Base-by-base conservation (phyloP, 1,140 invertebrate species). In the Caenorhabditis tropicalis region DNA sequence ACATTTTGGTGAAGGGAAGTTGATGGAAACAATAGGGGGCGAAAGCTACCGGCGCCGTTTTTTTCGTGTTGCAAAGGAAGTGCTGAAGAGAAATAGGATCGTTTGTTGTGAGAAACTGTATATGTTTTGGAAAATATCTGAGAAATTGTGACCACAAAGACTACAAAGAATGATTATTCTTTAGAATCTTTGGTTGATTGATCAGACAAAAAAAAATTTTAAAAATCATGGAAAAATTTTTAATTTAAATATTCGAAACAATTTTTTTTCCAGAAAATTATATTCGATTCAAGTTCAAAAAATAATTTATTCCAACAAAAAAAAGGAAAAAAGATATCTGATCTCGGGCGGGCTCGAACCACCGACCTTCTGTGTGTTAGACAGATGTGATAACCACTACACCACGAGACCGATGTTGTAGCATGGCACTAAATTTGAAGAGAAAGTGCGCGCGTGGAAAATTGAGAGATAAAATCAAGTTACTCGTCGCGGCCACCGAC, bases 321-420 rank as follows among this genome's bases (percentile, higher is more conserved):
- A 60, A 33, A 74, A 39, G 0, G 0, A 24, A 15, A 24, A 39
- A 74, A 74, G 24, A 46, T 10, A 21, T 4, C n/a, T 87, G 86
- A 87, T 87, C 86, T 87, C 86, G 86, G 85, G 85, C 81, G 85
- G 86, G 86, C 85, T 86, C 85, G 85, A 86, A 86, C 86, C 86
- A 79, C 86, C 85, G 85, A 36, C 86, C 86, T 86, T 86, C 86
- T 84, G 85, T 84, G 85, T 87, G 85, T 87, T 87, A 87, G 81
- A 87, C 86, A 87, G 85, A 84, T 87, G 85, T 87, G 85, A 87
- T 87, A 86, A 86, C 86, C 85, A 87, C 60, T 70, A 70, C 60
- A 43, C 65, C 65, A 74, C 65, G 65, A 74, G 36, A 74, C 36
- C 65, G 36, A 19, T 74, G 36, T 4, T 10, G 24, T 4, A 24